Conservation (phyloP, 2,888 invertebrate genomes). For the Rhopalosiphum nymphaeae region DNA sequence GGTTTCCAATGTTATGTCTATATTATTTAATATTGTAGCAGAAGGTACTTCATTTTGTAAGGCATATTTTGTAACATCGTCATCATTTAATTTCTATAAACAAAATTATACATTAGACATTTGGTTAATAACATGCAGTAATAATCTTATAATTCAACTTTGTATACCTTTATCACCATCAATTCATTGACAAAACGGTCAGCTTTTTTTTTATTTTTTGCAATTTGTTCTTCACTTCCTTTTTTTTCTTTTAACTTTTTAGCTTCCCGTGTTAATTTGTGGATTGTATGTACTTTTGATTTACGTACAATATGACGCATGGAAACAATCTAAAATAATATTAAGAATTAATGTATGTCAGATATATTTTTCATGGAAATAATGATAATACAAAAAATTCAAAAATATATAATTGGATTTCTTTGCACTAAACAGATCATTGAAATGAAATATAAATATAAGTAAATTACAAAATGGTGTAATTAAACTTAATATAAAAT, state of each 20-base stretch:
- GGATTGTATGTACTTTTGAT: conserved; percentile 67
- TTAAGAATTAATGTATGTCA: not conserved
- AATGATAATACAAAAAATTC: not conserved
- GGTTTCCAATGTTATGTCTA: conserved; percentile 65
- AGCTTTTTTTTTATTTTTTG: conserved; percentile 67
- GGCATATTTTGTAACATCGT: conserved; percentile 67
- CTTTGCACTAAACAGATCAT: not conserved
- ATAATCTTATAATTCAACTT: not conserved
- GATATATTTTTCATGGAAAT: not conserved
- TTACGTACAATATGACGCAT: conserved; percentile 68
- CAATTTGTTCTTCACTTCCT: conserved; percentile 67
- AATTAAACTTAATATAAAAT: not conserved
- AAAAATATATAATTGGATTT: not conserved
- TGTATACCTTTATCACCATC: conserved; percentile 67
- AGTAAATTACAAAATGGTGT: not conserved
- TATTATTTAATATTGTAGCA: conserved; percentile 66
- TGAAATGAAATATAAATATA: not conserved
- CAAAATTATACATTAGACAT: not conserved
- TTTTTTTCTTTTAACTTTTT: conserved; percentile 68
- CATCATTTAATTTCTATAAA: conserved; percentile 67
- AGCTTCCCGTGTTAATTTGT: conserved; percentile 67
- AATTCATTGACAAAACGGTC: conserved; percentile 67
- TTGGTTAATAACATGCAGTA: not conserved
- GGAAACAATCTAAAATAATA: conserved; percentile 67
- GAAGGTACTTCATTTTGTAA: conserved; percentile 67